Base-by-base conservation (phyloP, 2,113 vertebrate genomes). In the Microcebus griseorufus region DNA sequence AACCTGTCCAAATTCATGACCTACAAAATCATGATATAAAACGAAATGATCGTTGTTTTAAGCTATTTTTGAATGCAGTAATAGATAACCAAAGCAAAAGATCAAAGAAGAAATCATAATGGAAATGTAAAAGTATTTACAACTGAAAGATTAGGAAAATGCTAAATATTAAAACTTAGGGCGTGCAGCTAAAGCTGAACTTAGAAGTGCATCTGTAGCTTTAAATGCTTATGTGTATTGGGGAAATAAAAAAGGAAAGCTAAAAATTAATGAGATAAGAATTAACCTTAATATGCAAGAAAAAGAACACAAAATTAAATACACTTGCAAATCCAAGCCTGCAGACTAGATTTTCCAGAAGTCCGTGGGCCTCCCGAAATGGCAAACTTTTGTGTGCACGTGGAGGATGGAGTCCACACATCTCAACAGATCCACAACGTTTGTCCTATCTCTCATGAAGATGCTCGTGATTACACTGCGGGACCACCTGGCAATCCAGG, bases 351-450 rank as follows among this genome's bases (percentile, higher is more conserved):
- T 79, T 45, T 78, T 70, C 20, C 32, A 29, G 55, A 53, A 17
- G 37, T 45, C 58, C 6, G 6, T 13, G 20, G 32, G 53, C 17
- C 42, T 9, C 25, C n/a, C 45, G 69, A 75, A 22, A 32, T 10
- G 20, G 29, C 5, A 22, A 45, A 4, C 2, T 37, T 48, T 3
- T 37, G 39, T 58, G 39, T 34, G 51, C 10, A 1, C 14, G 27
- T 72, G n/a, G 17, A 5, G 20, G 34, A 32, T 1, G 34, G 20
- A 6, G 8, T n/a, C 37, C 37, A 29, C 13, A 11, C 13, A 14
- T n/a, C 34, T 11, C n/a, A 9, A 6, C 7, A 34, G 5, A 5
- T 22, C 51, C 0, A 5, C 62, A 11, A 10, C 2, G 10, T 37
- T 70, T 48, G 1, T 34, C 45, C 16, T 55, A 3, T 45, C 32